phyloP scores from a whole-genome alignment of 2,113 vertebrate genomes.

The Pao palembangensis region DNA sequence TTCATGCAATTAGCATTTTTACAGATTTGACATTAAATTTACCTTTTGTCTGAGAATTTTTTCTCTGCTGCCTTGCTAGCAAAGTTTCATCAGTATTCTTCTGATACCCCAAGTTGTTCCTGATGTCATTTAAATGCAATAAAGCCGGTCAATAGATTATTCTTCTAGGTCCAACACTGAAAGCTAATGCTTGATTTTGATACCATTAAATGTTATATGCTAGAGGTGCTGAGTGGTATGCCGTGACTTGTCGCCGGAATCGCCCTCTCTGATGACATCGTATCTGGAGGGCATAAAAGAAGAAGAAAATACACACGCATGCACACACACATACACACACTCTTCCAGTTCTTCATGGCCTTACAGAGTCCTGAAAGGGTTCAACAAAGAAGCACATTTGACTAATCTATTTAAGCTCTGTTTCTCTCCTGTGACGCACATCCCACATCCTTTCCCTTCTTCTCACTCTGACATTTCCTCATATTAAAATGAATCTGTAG shows the following conservation, averaged over 20 bases:
- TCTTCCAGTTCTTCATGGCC: conserved; percentile 11
- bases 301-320: neutral
- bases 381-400: conserved; percentile 37
- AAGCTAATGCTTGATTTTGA: too few relatives aligned
- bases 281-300: conserved; percentile 26
- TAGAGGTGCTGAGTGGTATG: too few relatives aligned
- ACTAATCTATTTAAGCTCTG: conserved; percentile 41
- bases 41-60: too few relatives aligned
- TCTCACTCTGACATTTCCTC: conserved; percentile 45
- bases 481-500: conserved; percentile 55
- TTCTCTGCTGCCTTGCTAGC: too few relatives aligned
- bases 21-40: too few relatives aligned
- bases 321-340: neutral
- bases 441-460: conserved; percentile 56
- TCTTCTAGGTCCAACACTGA: too few relatives aligned
- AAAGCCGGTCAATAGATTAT: too few relatives aligned
- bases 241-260: neutral
- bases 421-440: conserved; percentile 51
- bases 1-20: too few relatives aligned
- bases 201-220: too few relatives aligned
- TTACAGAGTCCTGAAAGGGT: conserved; percentile 35
- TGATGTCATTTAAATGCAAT: too few relatives aligned
- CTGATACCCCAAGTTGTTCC: too few relatives aligned
- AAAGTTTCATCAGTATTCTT: too few relatives aligned
- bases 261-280: conserved; percentile 14